phyloP scores from a whole-genome alignment of 2,888 invertebrate genomes.

The Ormyrus thymus region DNA sequence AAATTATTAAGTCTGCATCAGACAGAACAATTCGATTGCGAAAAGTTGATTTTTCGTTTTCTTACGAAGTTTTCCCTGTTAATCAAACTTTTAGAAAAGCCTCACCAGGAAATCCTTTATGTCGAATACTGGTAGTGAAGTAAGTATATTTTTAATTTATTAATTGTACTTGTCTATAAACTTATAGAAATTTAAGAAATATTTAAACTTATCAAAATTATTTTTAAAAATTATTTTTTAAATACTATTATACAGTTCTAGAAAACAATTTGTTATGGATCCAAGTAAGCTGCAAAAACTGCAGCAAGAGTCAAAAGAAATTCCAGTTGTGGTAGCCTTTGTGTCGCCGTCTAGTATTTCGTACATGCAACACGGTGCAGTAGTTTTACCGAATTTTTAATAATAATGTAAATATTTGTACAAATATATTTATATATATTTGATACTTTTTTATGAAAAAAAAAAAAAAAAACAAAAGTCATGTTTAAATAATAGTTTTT shows the following conservation, averaged over 20 bases:
- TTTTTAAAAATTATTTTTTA: conserved; percentile 42
- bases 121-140: conserved; percentile 68
- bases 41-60: conserved; percentile 66
- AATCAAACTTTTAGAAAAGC: conserved; percentile 66
- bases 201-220: neutral
- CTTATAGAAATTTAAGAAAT: conserved; percentile 1
- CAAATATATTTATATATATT: too few species aligned
- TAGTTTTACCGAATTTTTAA: conserved; percentile 66
- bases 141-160: conserved; percentile 53
- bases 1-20: conserved; percentile 69
- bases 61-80: conserved; percentile 69
- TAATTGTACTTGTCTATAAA: neutral
- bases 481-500: conserved; percentile 6
- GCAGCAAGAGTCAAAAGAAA: conserved; percentile 67
- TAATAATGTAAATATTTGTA: conserved; percentile 49
- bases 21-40: conserved; percentile 66
- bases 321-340: conserved; percentile 67
- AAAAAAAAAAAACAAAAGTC: conserved; percentile 12
- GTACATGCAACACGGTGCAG: conserved; percentile 68
- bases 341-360: conserved; percentile 68
- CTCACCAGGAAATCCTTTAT: conserved; percentile 68
- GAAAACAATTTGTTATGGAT: conserved; percentile 63
- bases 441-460: neutral
- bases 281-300: conserved; percentile 68
- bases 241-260: conserved; percentile 60